A percentile compares a stretch with the other conserved stretches of the same genome.
Conservation (phyloP, 1,140 invertebrate species). For the Nephotettix cincticeps region DNA sequence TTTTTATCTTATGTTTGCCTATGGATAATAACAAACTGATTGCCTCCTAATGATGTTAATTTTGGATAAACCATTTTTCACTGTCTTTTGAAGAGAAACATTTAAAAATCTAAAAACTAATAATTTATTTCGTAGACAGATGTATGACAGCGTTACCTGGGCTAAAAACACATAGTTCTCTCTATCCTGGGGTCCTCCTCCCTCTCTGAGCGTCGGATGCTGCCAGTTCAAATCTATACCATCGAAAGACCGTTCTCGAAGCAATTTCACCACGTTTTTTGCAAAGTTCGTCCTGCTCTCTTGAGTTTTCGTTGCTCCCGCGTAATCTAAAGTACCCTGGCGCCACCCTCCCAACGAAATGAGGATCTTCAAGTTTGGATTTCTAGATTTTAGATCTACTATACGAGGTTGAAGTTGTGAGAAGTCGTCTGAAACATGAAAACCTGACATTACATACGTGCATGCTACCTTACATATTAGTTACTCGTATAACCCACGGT, state of each 20-base stretch:
- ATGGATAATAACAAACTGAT: too few species aligned
- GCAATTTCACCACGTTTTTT: slow-evolving; percentile 68
- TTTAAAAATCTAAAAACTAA: too few species aligned
- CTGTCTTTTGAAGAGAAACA: too few species aligned
- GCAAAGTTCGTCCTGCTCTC: slow-evolving; percentile 68
- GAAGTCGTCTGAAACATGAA: too few species aligned
- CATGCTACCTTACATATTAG: too few species aligned
- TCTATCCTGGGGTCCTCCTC: slow-evolving; percentile 20
- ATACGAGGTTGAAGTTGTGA: too few species aligned
- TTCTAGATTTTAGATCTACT: slow-evolving; percentile 51
- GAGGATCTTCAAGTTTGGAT: slow-evolving; percentile 76
- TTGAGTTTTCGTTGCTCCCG: slow-evolving; percentile 71
- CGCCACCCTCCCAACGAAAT: slow-evolving; percentile 88
- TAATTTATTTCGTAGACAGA: too few species aligned
- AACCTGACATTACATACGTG: too few species aligned
- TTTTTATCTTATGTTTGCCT: too few species aligned
- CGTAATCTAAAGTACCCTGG: slow-evolving; percentile 83
- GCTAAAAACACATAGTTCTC: slow-evolving; percentile 30
- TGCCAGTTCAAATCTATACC: slow-evolving; percentile 91
- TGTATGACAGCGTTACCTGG: slow-evolving; percentile 26
- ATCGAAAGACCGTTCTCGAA: slow-evolving; percentile 79
- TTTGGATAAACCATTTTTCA: too few species aligned
- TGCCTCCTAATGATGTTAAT: too few species aligned
- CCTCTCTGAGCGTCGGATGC: slow-evolving; percentile 60
- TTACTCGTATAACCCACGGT: too few species aligned